Conservation (phyloP, 2,113 vertebrate species). For the Arenaria interpres region DNA sequence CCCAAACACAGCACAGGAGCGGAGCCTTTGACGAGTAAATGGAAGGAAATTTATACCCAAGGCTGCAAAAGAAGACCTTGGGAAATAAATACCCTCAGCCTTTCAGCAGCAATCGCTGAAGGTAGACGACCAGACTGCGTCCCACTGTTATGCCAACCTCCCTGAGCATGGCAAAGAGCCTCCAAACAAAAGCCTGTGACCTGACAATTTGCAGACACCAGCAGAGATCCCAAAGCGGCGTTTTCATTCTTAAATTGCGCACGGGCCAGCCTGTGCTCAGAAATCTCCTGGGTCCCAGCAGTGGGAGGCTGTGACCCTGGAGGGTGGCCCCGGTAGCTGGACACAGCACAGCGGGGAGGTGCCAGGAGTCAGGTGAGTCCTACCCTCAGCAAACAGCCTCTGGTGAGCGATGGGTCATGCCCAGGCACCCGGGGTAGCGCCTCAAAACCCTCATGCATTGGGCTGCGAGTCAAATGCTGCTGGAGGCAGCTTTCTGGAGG, state of each 20-base stretch:
- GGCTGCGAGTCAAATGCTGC: not conserved
- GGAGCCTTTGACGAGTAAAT: not conserved
- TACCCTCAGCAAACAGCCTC: not conserved
- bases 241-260: not conserved
- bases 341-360: not conserved
- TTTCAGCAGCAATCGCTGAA: not conserved
- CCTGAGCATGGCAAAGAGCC: not conserved
- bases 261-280: rapidly evolving
- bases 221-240: not conserved
- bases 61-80: constrained; percentile 23
- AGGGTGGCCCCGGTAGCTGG: not conserved
- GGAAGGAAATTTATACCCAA: constrained; percentile 15
- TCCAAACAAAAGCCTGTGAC: not conserved
- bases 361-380: not conserved
- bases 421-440: rapidly evolving
- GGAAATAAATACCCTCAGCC: not conserved
- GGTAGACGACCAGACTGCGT: not conserved
- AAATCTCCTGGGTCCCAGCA: not conserved
- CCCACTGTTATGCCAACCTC: not conserved
- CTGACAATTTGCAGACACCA: not conserved
- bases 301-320: not conserved
- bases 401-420: too few relatives aligned
- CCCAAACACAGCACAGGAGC: not conserved
- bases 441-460: not conserved
- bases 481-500: not conserved